Base-by-base conservation (phyloP, 1,140 invertebrate species). In the Calycopis cecrops region DNA sequence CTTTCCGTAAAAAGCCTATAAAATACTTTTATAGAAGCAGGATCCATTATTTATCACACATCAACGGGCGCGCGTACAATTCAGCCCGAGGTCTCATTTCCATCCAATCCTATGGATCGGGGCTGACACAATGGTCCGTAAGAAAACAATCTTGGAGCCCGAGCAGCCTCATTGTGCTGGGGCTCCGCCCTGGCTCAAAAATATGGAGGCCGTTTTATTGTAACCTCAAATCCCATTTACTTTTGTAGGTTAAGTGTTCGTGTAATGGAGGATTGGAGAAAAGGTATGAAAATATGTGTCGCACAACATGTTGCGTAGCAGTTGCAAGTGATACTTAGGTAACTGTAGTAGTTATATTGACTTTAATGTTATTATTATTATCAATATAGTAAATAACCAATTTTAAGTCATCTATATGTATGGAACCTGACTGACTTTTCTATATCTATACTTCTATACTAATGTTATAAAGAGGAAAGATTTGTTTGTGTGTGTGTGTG, bases 121-220 rank as follows among this genome's bases (percentile, higher is more conserved):
- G 64, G 57, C 42, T 50, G 54, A 51, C 64, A 72, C 69, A 69
- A 72, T 72, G 60, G 67, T 35, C 53, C 51, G 66, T 60, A 65
- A 67, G 68, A 71, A 66, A 65, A 69, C 62, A 72, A 67, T 69
- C 70, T 70, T 65, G 57, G 55, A 57, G 44, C 48, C 50, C 33
- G 55, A 62, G 59, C 59, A 12, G 38, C 38, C 12, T 14, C 40
- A 17, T 42, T 42, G 56, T 63, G 59, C 57, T 57, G 40, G 9
- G 28, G 52, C 65, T 58, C 63, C n/a, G n/a, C n/a, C n/a, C 59
- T 69, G 64, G 58, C 44, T 57, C 57, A 21, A 53, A 38, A 50
- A 51, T 55, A 56, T 51, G 57, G 47, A 55, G 49, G 44, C 54
- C 40, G 9, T 16, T 16, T 44, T 9, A 16, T 14, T 14, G 40